Evolutionary conservation across 2,888 invertebrate genomes (phyloP), one percentile per base, ranked within the genome.

Genomic region (Dimorphilus gyrociliatus): DNA sequence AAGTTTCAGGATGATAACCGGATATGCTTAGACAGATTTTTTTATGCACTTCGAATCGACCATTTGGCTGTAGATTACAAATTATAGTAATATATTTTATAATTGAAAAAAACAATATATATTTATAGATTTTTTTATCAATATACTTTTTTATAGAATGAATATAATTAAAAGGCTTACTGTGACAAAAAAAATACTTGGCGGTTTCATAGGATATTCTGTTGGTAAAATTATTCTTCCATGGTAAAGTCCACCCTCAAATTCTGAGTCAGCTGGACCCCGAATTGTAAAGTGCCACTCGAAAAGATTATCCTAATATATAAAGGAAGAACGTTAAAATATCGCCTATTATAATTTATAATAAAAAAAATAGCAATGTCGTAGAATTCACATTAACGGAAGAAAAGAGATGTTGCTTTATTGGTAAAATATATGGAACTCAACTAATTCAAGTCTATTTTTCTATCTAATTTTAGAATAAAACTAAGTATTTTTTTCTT

Each of bases 241-340:
- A 60, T 92, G 90, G 59, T 88, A 90, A 39, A 81, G 71, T 19
- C 90, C 90, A 36, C 76, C 77, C 21, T 81, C 80, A 62, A 85
- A 90, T 45, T 85, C 85, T 0, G 82, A 77, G 16, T 77, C 78
- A 30, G 75, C 73, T 2, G 88, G 84, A 4, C 88, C 90, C 50
- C 79, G 72, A 3, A 90, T 78, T 0, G 88, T 90, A 57, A 92
- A 90, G 63, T 92, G 90, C 90, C 90, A 92, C 60, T 90, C 90
- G 61, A 92, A 90, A 30, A 90, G 66, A 64, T 90, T 92, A 57
- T 90, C 88, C 61, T 67, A 35, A 21, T 44, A 40, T 17, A 15
- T n/a, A n/a, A n/a, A n/a, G n/a, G n/a, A 37, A 16, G 35, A 17
- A 29, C 10, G 17, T 34, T 10, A 15, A 6, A 17, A 15, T 7